These are phyloP conservation scores for Metopolophium dirhodum DNA, from an alignment of 1,140 invertebrate genomes.

Conservation along the genomic window DNA sequence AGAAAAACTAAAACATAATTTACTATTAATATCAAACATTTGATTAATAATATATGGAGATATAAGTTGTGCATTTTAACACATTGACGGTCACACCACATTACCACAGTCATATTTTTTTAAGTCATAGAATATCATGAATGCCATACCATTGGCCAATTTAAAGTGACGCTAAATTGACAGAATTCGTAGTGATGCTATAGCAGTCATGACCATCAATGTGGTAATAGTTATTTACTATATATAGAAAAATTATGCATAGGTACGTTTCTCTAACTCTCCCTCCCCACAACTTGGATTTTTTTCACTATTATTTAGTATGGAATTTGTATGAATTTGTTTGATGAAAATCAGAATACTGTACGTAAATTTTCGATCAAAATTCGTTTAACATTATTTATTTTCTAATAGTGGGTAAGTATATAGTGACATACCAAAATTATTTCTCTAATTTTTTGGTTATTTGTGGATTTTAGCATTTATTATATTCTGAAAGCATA, in stretches of 20 bases:
- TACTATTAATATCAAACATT: not conserved
- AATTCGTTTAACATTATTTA: not conserved
- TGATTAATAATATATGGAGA: not conserved
- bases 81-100: no score
- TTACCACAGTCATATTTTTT: no score
- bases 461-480: no score
- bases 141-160: no score
- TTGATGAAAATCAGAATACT: not conserved
- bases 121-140: no score
- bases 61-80: not conserved
- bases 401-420: not conserved
- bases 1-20: slow-evolving; percentile 21
- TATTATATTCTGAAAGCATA: no score
- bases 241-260: not conserved
- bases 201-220: no score
- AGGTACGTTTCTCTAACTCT: not conserved
- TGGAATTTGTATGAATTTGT: not conserved
- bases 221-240: not conserved
- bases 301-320: no score
- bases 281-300: no score
- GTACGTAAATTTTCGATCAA: not conserved
- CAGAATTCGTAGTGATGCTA: no score
- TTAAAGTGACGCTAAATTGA: no score
- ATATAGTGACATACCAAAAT: not conserved
- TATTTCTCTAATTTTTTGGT: not conserved